phyloP scores from a whole-genome alignment of 2,888 invertebrate species.

The Dicycla oo region DNA sequence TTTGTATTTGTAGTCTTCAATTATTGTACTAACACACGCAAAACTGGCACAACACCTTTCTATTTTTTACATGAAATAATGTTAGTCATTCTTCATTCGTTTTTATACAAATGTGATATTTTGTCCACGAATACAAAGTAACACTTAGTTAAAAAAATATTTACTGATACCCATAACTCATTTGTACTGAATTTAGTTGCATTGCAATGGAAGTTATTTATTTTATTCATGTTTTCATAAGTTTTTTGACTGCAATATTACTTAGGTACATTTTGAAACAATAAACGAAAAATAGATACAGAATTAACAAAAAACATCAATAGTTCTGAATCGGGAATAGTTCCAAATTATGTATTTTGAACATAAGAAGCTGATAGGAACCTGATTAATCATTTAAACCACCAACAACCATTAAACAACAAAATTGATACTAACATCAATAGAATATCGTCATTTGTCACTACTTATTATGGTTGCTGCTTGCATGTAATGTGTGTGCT shows the following conservation, averaged over 20 bases:
- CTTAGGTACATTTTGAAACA: background rate
- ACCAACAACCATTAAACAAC: background rate
- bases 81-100: conserved; percentile 52
- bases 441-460: background rate
- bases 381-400: background rate
- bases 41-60: conserved; percentile 63
- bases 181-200: background rate
- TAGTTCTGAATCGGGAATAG: background rate
- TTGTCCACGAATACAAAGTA: conserved; percentile 14
- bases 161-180: background rate
- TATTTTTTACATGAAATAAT: conserved; percentile 60
- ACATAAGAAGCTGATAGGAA: background rate
- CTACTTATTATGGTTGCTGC: background rate
- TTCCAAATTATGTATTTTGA: background rate
- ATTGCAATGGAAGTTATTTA: background rate
- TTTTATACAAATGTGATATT: conserved; percentile 39
- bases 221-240: background rate
- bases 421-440: background rate
- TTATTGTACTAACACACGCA: conserved; percentile 57
- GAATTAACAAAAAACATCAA: background rate
- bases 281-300: background rate
- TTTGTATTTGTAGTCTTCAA: conserved; percentile 53
- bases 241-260: background rate
- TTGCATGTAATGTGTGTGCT: background rate
- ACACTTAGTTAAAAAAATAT: conserved; percentile 17